These are phyloP conservation scores for Halcyon malimbica DNA, from an alignment of 2,113 vertebrate species.

Conservation along the genomic window DNA sequence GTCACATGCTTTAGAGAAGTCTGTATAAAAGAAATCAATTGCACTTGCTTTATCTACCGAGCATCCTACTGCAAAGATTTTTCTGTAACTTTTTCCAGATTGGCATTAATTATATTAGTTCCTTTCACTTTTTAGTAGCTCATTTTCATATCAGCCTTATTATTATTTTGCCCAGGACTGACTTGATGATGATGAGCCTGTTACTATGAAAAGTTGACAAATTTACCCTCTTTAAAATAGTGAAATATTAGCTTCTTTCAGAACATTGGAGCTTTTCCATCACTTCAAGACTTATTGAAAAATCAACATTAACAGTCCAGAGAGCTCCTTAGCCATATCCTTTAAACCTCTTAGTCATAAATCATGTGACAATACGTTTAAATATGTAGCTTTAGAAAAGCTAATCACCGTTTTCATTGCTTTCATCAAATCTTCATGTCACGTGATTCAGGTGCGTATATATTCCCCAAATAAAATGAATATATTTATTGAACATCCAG, in stretches of 20 bases:
- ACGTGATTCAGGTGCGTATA: not conserved
- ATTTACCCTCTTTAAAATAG: not conserved
- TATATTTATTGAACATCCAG: not conserved
- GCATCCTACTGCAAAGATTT: not conserved
- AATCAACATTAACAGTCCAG: not conserved
- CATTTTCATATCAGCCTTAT: not conserved
- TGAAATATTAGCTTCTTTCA: not conserved
- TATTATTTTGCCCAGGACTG: not conserved
- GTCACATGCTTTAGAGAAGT: not conserved
- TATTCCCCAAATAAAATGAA: not conserved
- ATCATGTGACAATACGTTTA: not conserved
- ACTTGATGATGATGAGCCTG: accelerated
- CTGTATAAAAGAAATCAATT: not conserved
- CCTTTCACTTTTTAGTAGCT: not conserved
- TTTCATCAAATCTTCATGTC: not conserved
- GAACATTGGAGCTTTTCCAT: not conserved
- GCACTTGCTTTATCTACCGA: not conserved
- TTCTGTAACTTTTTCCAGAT: not conserved
- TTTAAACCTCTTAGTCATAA: slow-evolving; percentile 4
- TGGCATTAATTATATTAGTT: not conserved
- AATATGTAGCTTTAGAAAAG: not conserved
- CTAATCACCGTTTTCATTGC: not conserved
- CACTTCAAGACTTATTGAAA: not conserved
- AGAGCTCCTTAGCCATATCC: not conserved
- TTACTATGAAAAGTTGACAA: not conserved